Evolutionary conservation across 2,113 vertebrate genomes (phyloP), one percentile per base, ranked within the genome.

Genomic region (Monarcha castaneiventris): DNA sequence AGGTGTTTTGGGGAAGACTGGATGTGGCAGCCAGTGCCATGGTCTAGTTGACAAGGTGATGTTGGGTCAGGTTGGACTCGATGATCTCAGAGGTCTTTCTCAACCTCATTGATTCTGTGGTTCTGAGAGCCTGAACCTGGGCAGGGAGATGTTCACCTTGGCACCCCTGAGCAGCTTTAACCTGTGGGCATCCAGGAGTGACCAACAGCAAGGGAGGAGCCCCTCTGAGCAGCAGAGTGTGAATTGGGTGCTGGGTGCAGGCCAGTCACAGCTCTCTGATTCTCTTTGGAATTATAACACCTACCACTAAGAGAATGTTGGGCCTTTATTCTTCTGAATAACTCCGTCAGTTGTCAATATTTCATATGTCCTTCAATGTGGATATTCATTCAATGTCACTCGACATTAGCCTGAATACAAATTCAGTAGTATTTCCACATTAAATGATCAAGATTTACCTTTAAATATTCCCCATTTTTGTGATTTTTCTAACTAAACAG

Each of bases 181-280:
- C 21, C 26, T 41, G 1, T 4, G 49, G 19, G 8, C 37, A 58
- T 0, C 2, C 32, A 10, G 66, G 56, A 68, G 29, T 2, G 48
- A 5, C 3, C 32, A 25, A 76, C 29, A 80, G 41, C n/a, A 62
- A 13, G 54, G 22, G 17, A 56, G 69, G 39, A 81, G 51, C 39
- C n/a, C 4, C 19, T 15, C 2, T 5, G 18, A 26, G 39, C 20
- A 20, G 46, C 18, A 11, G 15, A 18, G n/a, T 0, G 32, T 3
- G 22, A 7, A 41, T 49, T 7, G 17, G 26, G 33, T 32, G 29
- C 46, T 62, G 62, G 4, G 11, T 68, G 39, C 33, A 58, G n/a
- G 19, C 20, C 26, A 16, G 35, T 19, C 58, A 21, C 62, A 46
- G 14, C 20, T 39, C 55, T 78, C 46, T 9, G 37, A 4, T 52